A percentile compares a stretch with the other conserved stretches of the same genome.
phyloP scores from a whole-genome alignment of 2,113 vertebrate species.

The Vulpes vulpes region DNA sequence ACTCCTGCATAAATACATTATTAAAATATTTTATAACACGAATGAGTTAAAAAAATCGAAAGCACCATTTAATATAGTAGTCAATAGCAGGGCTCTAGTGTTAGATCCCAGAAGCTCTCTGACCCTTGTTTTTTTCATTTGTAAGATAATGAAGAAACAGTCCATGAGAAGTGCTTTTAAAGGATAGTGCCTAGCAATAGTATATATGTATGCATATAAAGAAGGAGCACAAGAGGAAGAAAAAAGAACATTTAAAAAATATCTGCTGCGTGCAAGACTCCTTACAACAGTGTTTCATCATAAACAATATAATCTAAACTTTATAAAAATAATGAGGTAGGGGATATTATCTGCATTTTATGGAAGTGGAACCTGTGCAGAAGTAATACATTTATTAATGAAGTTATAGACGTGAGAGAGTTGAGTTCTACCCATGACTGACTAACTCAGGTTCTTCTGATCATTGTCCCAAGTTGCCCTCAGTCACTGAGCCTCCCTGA shows the following conservation, averaged over 20 bases:
- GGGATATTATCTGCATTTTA: neutral
- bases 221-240: neutral
- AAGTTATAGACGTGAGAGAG: neutral
- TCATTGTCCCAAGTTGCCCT: neutral
- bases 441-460: neutral
- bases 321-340: neutral
- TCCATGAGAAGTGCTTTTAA: neutral
- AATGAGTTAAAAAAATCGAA: neutral
- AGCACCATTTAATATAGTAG: neutral
- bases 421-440: neutral
- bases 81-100: neutral
- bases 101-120: neutral
- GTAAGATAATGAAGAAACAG: neutral
- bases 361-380: neutral
- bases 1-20: neutral
- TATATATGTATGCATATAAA: neutral
- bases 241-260: neutral
- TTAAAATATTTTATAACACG: neutral
- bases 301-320: neutral
- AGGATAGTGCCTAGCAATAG: neutral
- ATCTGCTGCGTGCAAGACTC: neutral
- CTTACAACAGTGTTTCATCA: neutral
- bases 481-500: neutral
- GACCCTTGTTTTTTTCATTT: neutral
- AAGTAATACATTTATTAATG: neutral